Percentiles rank a stretch among this genome's conserved stretches.
Evolutionary conservation across 2,113 vertebrate species (phyloP).

Genomic region (Sinocyclocheilus grahami): DNA sequence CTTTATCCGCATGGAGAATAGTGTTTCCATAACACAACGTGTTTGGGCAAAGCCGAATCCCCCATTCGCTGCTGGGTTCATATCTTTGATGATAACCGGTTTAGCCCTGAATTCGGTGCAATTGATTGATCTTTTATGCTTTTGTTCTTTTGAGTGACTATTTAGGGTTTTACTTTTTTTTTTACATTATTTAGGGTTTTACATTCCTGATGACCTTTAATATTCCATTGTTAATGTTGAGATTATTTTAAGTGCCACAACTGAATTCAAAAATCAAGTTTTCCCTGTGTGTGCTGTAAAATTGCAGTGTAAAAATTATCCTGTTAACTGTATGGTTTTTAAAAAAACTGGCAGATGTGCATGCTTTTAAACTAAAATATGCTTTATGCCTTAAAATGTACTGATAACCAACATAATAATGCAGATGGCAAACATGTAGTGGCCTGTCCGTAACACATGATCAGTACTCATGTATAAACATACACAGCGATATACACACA

Average conservation of each 20-base stretch:
- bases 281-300: too few relatives aligned
- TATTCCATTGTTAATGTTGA: neutral
- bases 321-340: too few relatives aligned
- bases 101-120: neutral
- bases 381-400: too few relatives aligned
- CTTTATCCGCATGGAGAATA: slow-evolving; percentile 43
- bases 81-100: slow-evolving; percentile 32
- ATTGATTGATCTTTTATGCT: neutral
- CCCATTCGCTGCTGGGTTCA: slow-evolving; percentile 3
- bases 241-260: neutral
- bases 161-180: neutral
- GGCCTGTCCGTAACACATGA: neutral
- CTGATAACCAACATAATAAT: too few relatives aligned
- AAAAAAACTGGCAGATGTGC: too few relatives aligned
- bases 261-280: neutral
- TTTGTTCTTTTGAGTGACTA: neutral
- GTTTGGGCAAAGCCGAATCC: slow-evolving; percentile 38
- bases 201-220: neutral
- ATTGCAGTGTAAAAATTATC: neutral
- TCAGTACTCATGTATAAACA: neutral
- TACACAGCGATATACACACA: neutral
- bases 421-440: too few relatives aligned
- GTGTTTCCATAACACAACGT: slow-evolving; percentile 47
- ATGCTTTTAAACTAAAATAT: too few relatives aligned
- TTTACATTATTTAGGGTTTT: too few relatives aligned